Base-by-base conservation (phyloP, 1,140 invertebrate species). In the Drosophila bifasciata region DNA sequence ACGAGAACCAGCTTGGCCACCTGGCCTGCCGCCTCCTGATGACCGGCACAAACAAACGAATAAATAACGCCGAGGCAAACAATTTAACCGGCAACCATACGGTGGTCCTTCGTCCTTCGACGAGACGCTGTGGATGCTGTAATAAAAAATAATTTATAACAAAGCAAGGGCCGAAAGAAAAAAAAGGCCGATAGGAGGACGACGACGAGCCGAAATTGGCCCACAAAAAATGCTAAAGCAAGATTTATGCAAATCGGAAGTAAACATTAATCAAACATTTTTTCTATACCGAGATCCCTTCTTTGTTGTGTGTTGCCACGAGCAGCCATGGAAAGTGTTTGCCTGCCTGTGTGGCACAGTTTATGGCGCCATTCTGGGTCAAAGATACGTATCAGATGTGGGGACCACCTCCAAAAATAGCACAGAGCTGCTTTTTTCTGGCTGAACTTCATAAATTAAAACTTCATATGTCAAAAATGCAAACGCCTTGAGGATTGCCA, bases 161-260 rank as follows among this genome's bases (percentile, higher is more conserved):
- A 76, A 76, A 75, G 66, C 60, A 43, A 48, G 49, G 44, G 55
- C 40, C 44, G 43, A 61, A 36, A 40, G 17, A 19, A 52, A 40
- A 15, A 48, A 40, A 15, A 48, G 28, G 55, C 44, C 9, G 40
- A 40, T 25, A 64, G 19, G 15, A 48, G 23, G n/a, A n/a, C n/a
- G n/a, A n/a, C n/a, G n/a, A 3, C 5, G n/a, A 39, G 21, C 40
- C 23, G 41, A 19, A 46, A 7, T 16, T 32, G 9, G 13, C 5
- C 8, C 36, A 45, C 45, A 56, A 60, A 83, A 86, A 88, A 72
- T 75, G 75, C 80, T 90, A 89, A 90, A 90, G 84, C 74, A 90
- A 90, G 80, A 90, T 90, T 90, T 90, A 90, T 90, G 88, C 80
- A 90, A 90, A 90, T 89, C 88, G 89, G 88, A 90, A 90, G 80